Base-by-base conservation (phyloP, 2,113 vertebrate species). In the Motacilla alba region DNA sequence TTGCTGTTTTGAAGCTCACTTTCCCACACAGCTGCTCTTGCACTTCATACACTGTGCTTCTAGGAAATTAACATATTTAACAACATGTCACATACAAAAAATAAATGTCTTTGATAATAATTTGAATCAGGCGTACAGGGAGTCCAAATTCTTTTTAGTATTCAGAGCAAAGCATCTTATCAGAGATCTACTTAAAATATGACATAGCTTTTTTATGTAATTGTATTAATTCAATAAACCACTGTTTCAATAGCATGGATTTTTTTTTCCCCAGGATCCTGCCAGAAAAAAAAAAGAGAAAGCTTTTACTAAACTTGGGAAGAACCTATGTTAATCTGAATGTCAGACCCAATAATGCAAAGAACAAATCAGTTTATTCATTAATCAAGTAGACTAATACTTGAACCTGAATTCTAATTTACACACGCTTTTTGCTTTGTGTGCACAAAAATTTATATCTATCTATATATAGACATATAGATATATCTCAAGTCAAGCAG, bases 1-100 rank as follows among this genome's bases (percentile, higher is more conserved):
- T 95, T 78, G 72, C 85, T 86, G 74, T 94, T 94, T 94, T 95
- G 78, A 93, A 90, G 82, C 92, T 93, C 68, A 43, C 89, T 94
- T 53, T 95, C 83, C 85, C 88, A 90, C 88, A 72, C 95, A 97
- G 93, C 95, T 96, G 94, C 90, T 97, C 83, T 91, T 94, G 73
- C 69, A 83, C 85, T 94, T 92, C 85, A 90, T 95, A 84, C 37
- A 60, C 56, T 49, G 60, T 79, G 87, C 77, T 97, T 95, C 79
- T 94, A 94, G 77, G 79, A 92, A 92, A 95, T 95, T 92, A 93
- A 89, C 92, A 90, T 94, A 94, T 92, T 93, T 94, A 96, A 89
- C 93, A 94, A 95, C 91, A 76, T 81, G 90, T 83, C 94, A 91
- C 73, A 81, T 75, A n/a, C 50, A 56, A 94, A 95, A 95, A 93